Base-by-base conservation (phyloP, 2,797 vertebrate species). In the Allochrocebus solatus region DNA sequence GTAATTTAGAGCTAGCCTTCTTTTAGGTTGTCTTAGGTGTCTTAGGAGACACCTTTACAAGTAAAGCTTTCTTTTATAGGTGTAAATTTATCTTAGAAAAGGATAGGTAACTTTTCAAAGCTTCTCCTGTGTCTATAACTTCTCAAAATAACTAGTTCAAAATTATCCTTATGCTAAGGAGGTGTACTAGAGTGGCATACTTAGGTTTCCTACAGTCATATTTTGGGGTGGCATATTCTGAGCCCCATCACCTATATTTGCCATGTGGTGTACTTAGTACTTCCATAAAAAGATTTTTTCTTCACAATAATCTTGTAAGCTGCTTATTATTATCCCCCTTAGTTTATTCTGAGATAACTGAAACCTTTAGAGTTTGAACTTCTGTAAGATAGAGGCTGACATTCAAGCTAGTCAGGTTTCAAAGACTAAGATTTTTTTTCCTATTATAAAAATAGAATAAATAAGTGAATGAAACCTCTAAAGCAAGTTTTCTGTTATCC, bases 381-480 rank as follows among this genome's bases (percentile, higher is more conserved):
- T 21, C 53, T 93, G 8, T 85, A 80, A 95, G 46, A 72, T 17
- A 83, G 21, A 96, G 26, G 21, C 24, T 97, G 50, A 80, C n/a
- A 59, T 88, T 94, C 12, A 74, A 36, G 28, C 17, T 61, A 80
- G 3, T 87, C 22, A 76, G 8, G 70, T 24, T 90, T 87, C 64
- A 96, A 95, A 72, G 61, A 24, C 11, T 93, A 76, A 59, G 72
- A 50, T 94, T 30, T 61, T 57, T 91, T 48, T n/a, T 4, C 0
- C 1, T 59, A 39, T 61, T 78, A 78, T 14, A 91, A 95, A 92
- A 80, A 85, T 84, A 87, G 85, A 93, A 78, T 79, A 74, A 93
- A 33, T 72, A 48, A 91, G 79, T 74, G 1, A 88, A 90, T 50
- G 67, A 75, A 94, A 36, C 16, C 1, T 85, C 3, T 26, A 57